A percentile compares a stretch with the other conserved stretches of the same genome.
phyloP scores from a whole-genome alignment of 2,888 invertebrate genomes.

The Papilio protenor region DNA sequence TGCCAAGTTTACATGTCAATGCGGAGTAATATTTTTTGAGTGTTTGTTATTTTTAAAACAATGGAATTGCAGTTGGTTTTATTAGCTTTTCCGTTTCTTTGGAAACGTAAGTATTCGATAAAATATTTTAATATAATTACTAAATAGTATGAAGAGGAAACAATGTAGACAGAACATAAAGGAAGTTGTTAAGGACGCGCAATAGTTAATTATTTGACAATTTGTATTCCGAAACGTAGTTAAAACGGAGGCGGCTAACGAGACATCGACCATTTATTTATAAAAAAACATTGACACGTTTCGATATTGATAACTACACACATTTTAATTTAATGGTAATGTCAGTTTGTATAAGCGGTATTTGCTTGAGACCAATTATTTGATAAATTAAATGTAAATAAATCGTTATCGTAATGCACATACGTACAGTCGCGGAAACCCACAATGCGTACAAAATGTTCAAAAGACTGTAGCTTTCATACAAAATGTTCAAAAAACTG shows the following conservation, averaged over 20 bases:
- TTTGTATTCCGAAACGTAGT: constrained; percentile 26
- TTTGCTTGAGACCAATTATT: not conserved
- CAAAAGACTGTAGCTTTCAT: no score
- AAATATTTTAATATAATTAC: constrained; percentile 21
- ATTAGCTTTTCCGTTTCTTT: constrained; percentile 66
- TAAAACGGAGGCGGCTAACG: constrained; percentile 6
- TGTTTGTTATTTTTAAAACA: constrained; percentile 59
- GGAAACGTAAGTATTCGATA: constrained; percentile 68
- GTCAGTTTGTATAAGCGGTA: not conserved
- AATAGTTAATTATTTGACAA: constrained; percentile 24
- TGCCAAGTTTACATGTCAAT: constrained; percentile 43
- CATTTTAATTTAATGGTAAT: not conserved
- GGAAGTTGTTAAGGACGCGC: constrained; percentile 20
- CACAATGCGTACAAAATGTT: no score
- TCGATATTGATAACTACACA: not conserved
- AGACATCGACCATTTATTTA: not conserved
- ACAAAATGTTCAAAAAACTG: no score
- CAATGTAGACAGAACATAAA: constrained; percentile 23
- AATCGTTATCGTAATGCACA: not conserved
- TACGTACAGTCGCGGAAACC: no score
- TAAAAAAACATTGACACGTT: not conserved
- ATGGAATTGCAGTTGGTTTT: constrained; percentile 69
- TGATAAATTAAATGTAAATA: not conserved
- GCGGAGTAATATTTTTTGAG: constrained; percentile 45
- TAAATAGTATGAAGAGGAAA: constrained; percentile 6